Evolutionary conservation across 1,140 invertebrate species (phyloP).

Genomic region (Bombus affinis): DNA sequence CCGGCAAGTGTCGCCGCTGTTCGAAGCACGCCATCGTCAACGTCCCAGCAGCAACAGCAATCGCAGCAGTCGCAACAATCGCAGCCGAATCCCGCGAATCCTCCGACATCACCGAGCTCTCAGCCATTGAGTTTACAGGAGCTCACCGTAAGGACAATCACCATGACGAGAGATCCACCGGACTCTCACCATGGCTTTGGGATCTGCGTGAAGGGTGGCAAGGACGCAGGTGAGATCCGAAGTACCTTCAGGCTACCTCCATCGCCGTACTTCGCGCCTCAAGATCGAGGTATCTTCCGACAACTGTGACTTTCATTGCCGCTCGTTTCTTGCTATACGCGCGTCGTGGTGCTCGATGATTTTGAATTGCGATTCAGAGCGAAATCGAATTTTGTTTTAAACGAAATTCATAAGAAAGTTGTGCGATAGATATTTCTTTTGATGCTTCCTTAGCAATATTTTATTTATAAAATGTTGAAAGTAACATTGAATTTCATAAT

Average conservation of each 20-base stretch:
- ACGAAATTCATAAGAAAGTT: not conserved
- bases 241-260: constrained; percentile 69
- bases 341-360: not conserved
- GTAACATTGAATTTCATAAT: not conserved
- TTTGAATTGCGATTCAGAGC: not conserved
- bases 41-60: constrained; percentile 66
- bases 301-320: constrained; percentile 49
- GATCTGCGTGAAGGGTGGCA: constrained; percentile 94
- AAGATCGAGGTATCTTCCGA: constrained; percentile 67
- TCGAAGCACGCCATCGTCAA: constrained; percentile 69
- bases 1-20: constrained; percentile 84
- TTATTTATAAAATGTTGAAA: not conserved
- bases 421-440: not conserved
- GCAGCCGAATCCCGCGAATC: constrained; percentile 56
- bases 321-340: constrained; percentile 22
- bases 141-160: constrained; percentile 90
- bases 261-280: constrained; percentile 71
- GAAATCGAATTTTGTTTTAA: not conserved
- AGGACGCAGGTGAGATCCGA: constrained; percentile 88
- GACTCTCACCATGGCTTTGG: constrained; percentile 91
- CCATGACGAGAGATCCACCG: constrained; percentile 90
- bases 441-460: not conserved
- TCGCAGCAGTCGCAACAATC: constrained; percentile 67
- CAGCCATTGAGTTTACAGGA: constrained; percentile 87
- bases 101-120: constrained; percentile 78